Conservation (phyloP, 2,888 invertebrate genomes). For the Cephalotes varians region DNA sequence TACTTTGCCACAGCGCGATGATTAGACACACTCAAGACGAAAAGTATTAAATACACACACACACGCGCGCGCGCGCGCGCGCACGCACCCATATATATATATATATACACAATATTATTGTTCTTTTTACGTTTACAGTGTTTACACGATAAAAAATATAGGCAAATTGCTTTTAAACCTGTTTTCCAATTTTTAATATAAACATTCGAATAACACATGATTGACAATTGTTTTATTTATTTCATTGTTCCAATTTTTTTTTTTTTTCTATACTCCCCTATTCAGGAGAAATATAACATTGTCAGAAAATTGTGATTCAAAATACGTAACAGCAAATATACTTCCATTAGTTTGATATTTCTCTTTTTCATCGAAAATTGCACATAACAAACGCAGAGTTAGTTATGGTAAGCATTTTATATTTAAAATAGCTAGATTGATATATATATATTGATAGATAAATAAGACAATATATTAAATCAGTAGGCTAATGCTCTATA, state of each 20-base stretch:
- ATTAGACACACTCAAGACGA: neutral
- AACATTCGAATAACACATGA: neutral
- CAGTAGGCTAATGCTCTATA: neutral
- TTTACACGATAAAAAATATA: neutral
- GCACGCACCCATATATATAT: neutral
- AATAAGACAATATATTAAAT: conserved; percentile 14
- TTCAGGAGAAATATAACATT: neutral
- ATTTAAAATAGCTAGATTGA: neutral
- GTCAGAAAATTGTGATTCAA: neutral
- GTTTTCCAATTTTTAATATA: neutral
- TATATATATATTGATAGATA: neutral
- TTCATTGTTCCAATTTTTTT: neutral
- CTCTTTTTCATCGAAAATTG: neutral
- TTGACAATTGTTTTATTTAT: neutral
- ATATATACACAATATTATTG: neutral
- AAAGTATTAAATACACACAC: too few species aligned
- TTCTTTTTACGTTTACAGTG: conserved; percentile 9
- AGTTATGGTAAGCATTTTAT: neutral
- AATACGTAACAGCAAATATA: conserved; percentile 13
- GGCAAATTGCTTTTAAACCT: conserved; percentile 1
- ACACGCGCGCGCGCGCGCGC: too few species aligned
- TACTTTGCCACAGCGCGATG: neutral
- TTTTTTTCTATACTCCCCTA: neutral
- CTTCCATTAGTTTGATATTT: neutral
- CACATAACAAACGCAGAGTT: neutral